Evolutionary conservation across 1,140 invertebrate genomes (phyloP).

Genomic region (Drosophila gunungcola): DNA sequence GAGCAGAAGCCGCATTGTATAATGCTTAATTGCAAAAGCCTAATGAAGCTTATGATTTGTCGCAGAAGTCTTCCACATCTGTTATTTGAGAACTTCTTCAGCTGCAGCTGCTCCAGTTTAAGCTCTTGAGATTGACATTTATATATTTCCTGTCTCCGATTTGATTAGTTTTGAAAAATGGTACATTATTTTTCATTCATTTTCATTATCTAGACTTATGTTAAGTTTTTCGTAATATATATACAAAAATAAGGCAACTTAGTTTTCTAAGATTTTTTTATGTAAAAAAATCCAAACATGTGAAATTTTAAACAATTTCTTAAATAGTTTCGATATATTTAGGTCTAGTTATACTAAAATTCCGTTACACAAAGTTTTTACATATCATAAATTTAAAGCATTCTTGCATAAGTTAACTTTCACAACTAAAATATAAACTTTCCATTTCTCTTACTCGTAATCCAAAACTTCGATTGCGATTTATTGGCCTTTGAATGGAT

Average conservation of each 20-base stretch:
- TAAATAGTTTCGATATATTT: no score
- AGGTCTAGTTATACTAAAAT: no score
- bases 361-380: background rate
- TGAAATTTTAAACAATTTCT: no score
- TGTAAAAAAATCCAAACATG: no score
- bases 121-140: constrained; percentile 26
- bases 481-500: constrained; percentile 3
- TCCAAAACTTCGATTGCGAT: constrained; percentile 3
- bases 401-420: background rate
- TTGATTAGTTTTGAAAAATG: background rate
- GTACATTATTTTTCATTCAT: background rate
- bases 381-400: background rate
- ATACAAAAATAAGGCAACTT: no score
- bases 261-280: no score
- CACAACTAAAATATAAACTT: background rate
- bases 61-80: constrained; percentile 11
- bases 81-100: background rate
- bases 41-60: constrained; percentile 77
- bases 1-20: constrained; percentile 45
- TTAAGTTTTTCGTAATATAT: background rate
- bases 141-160: background rate
- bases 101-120: constrained; percentile 30
- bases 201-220: no score
- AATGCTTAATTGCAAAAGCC: constrained; percentile 63
- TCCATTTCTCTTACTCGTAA: background rate